These are phyloP conservation scores for Microcebus tavaratra DNA, from an alignment of 2,113 vertebrate genomes.

Conservation along the genomic window DNA sequence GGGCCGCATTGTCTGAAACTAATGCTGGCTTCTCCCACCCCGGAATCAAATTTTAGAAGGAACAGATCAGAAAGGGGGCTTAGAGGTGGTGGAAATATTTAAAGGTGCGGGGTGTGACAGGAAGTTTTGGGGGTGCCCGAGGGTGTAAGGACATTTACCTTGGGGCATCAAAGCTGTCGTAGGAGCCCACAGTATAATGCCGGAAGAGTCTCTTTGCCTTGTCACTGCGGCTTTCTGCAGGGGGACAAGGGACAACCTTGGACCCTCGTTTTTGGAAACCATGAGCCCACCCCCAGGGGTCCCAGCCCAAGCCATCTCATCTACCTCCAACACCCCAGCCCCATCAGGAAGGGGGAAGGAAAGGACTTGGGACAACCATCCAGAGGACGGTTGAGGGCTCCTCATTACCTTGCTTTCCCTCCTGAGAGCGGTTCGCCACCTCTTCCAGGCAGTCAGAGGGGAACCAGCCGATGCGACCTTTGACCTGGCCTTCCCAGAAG, in stretches of 20 bases:
- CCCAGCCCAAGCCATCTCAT: not conserved
- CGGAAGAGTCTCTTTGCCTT: conserved; percentile 94
- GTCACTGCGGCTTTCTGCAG: conserved; percentile 94
- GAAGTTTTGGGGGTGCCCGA: too few relatives aligned
- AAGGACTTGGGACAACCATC: not conserved
- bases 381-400: fast-evolving
- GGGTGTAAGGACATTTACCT: conserved; percentile 86
- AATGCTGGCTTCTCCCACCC: not conserved
- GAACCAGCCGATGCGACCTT: conserved; percentile 94
- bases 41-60: not conserved
- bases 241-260: conserved; percentile 31
- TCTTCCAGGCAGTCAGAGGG: conserved; percentile 96
- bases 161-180: conserved; percentile 95
- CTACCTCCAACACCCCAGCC: not conserved
- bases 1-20: not conserved
- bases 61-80: not conserved
- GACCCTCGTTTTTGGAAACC: not conserved
- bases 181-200: conserved; percentile 96
- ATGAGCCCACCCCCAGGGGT: not conserved
- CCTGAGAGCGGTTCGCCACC: conserved; percentile 91
- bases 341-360: not conserved
- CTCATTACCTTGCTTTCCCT: conserved; percentile 90
- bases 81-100: not conserved
- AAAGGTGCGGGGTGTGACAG: conserved; percentile 5
- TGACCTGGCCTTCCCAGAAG: conserved; percentile 95